Base-by-base conservation (phyloP, 2,113 vertebrate genomes). In the Nematolebias whitei region DNA sequence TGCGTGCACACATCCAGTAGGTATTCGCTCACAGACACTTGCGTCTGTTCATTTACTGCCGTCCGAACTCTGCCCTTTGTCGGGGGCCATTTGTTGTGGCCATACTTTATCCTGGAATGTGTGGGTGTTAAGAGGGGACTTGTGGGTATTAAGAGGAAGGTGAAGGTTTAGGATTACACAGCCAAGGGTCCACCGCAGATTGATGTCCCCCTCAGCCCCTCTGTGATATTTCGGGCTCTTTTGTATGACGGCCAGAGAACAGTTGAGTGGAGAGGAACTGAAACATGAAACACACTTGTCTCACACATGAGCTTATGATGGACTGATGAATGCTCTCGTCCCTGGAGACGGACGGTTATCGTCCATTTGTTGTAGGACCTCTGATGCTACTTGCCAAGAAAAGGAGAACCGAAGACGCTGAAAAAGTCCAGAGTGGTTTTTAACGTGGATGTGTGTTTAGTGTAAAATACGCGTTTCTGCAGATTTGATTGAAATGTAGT, bases 1-100 rank as follows among this genome's bases (percentile, higher is more conserved):
- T 59, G 39, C 41, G 45, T 32, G 24, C 19, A 23, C 32, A 3
- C 58, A 50, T 32, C 9, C 44, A 24, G 26, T 29, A 29, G 26
- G 26, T 29, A 29, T 29, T 29, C 57, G 49, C 32, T 48, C 41
- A 29, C 58, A 20, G n/a, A n/a, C 32, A 50, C 48, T 12, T 22
- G 20, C 71, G 63, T 15, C 19, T 3, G 4, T 26, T 22, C 77
- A 78, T 73, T 82, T 71, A 74, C 82, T 74, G 79, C 86, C 78
- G 69, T 78, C 77, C 71, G 83, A 90, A 89, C 86, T 88, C 84
- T 92, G 92, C 86, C 91, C 92, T 93, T 93, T 92, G 89, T 91
- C 76, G 82, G 79, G 35, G 78, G 91, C 85, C 90, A 93, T 93
- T 93, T 93, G 92, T 93, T 93, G 89, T 90, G 87, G 86, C 80